Evolutionary conservation across 1,140 invertebrate genomes (phyloP), one percentile per base, ranked within the genome.

Genomic region (Globodera rostochiensis): DNA sequence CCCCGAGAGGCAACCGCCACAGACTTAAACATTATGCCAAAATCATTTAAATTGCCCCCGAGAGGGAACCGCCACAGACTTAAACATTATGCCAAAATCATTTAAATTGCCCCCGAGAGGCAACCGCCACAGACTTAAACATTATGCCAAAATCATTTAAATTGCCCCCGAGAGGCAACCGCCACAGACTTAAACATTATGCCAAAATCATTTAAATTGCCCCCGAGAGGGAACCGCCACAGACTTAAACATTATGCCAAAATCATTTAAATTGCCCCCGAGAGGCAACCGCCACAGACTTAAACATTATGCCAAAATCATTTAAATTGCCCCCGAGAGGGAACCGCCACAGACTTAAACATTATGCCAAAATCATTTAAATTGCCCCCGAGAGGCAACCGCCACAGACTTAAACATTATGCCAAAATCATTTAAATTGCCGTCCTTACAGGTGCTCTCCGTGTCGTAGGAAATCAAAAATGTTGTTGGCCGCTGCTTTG

Each of bases 91-190:
- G 25, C 25, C 25, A 36, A 36, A 36, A 36, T 36, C 25, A 36
- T 36, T 36, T 36, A 36, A 36, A 36, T 36, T 36, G 25, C 25
- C 21, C 67, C 70, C 11, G 15, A 19, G 9, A 84, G 47, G 13
- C 25, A 50, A 9, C 85, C 85, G 19, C 83, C 83, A 70, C 83
- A 84, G 50, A 84, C 83, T 84, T 19, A 77, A 84, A 84, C 46
- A 25, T 21, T 36, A 13, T 81, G 50, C 21, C 74, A 80, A 77
- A 25, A n/a, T 49, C 21, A n/a, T 80, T 77, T 13, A 57, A 77
- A 19, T 77, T 46, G n/a, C 2, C 25, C 67, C 70, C 9, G 8
- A 19, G 9, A 84, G 47, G 13, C 25, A 50, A 4, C 19, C 53
- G 15, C 53, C 36, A 79, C 46, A 79, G 45, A 77, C 15, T 84